Evolutionary conservation across 2,888 invertebrate species (phyloP).

Genomic region (Antitype chi): DNA sequence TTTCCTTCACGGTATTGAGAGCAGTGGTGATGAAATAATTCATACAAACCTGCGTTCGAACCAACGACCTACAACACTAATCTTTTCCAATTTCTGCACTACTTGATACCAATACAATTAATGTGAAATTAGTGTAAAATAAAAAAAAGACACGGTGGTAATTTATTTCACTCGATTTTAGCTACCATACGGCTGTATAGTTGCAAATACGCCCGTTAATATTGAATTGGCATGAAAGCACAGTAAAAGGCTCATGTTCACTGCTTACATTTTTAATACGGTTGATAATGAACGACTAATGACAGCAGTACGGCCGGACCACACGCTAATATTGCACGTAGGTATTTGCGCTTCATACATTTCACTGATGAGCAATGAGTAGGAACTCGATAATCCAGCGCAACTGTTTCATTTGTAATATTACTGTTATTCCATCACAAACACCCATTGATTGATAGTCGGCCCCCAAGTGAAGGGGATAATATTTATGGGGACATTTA

Average conservation of each 20-base stretch:
- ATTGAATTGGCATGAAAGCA: slow-evolving; percentile 5
- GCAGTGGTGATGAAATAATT: too few relatives aligned
- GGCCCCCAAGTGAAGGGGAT: background rate
- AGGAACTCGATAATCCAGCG: slow-evolving; percentile 26
- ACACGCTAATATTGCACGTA: slow-evolving; percentile 20
- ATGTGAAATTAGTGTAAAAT: background rate
- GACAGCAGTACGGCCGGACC: slow-evolving; percentile 7
- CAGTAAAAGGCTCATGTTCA: slow-evolving; percentile 9
- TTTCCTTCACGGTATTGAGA: too few relatives aligned
- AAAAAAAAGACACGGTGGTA: background rate
- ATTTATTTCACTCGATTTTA: background rate
- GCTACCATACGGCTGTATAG: background rate
- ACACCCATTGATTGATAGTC: slow-evolving; percentile 50
- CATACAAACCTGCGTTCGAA: too few relatives aligned
- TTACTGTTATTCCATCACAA: slow-evolving; percentile 22
- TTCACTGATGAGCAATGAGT: slow-evolving; percentile 22
- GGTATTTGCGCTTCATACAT: slow-evolving; percentile 33
- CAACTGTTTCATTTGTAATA: slow-evolving; percentile 29
- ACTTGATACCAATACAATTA: too few relatives aligned
- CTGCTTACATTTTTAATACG: slow-evolving; percentile 42
- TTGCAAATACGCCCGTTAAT: slow-evolving; percentile 15
- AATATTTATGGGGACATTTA: slow-evolving; percentile 35
- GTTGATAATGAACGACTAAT: slow-evolving; percentile 36
- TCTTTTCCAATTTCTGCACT: too few relatives aligned
- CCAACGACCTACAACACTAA: too few relatives aligned